Evolutionary conservation across 2,113 vertebrate genomes (phyloP), one percentile per base, ranked within the genome.

Genomic region (Perca schrenkii): DNA sequence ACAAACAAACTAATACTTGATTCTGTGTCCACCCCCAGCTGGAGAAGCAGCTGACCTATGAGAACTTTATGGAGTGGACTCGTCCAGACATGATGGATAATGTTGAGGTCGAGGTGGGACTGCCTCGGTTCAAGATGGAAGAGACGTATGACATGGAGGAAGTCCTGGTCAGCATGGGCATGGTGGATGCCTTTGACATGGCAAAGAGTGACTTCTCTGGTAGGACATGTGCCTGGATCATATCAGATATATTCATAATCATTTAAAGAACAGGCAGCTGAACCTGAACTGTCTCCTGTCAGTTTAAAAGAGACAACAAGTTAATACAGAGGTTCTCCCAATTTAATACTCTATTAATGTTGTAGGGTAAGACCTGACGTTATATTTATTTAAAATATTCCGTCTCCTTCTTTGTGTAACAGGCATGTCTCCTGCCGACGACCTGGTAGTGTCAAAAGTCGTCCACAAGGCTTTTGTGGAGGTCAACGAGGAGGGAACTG

Each of bases 401-500:
- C 1, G 1, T 8, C 36, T 8, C 36, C 36, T 36, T 36, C 7
- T 36, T 14, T 71, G 3, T 69, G 49, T 71, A 13, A 65, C 88
- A 99, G 94, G 94, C 72, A 97, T 98, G 95, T 96, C 97, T 49
- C 80, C 43, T 0, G 88, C 36, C 22, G 91, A 94, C 1, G 89
- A 96, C 58, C 90, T 99, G 63, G 88, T 90, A 13, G 82, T 98
- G 81, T 98, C 97, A 12, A 77, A 97, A 40, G 95, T 98, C 47
- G 88, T 97, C 84, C 98, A 99, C 90, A 97, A 97, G 84, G 92
- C 97, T 52, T 97, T 97, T 36, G 90, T 97, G 53, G 97, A 98
- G 52, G 94, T 99, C 66, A 98, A 95, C 8, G 97, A 99, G 84
- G 95, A 97, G 86, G 97, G 98, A 14, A 98, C 97, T 0, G 96